Evolutionary conservation across 1,140 invertebrate species (phyloP).

Genomic region (Aphelenchoides fujianensis): DNA sequence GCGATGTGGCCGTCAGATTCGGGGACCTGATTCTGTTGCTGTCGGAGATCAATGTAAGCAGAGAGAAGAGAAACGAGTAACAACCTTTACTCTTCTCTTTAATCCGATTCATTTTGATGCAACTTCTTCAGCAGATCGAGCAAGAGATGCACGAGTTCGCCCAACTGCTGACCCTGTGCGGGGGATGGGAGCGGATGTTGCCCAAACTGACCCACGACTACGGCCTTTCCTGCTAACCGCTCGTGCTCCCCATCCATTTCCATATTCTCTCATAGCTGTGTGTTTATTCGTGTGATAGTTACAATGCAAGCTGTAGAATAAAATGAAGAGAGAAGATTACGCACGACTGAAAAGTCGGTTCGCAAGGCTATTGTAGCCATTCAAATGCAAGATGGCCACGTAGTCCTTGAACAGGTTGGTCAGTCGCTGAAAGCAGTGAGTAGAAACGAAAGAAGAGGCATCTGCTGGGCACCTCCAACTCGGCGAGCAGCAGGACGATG

Average conservation of each 20-base stretch:
- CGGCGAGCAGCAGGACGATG: neutral
- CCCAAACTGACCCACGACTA: neutral
- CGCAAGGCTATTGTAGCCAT: neutral
- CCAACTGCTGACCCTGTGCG: neutral
- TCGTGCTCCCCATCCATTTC: neutral
- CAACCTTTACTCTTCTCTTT: neutral
- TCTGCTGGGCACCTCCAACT: slow-evolving; percentile 8
- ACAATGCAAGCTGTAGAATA: too few species aligned
- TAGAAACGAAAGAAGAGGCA: neutral
- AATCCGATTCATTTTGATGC: neutral
- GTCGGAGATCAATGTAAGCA: neutral
- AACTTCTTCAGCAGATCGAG: neutral
- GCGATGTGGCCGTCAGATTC: neutral
- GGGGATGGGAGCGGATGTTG: neutral
- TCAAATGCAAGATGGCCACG: neutral
- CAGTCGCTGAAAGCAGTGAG: neutral
- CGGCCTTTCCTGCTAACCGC: neutral
- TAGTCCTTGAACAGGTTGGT: neutral
- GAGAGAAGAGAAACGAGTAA: neutral
- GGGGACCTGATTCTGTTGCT: slow-evolving; percentile 2
- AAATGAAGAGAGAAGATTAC: too few species aligned
- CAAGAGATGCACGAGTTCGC: neutral
- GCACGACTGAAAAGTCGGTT: neutral
- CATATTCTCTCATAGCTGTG: too few species aligned
- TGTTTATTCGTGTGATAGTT: too few species aligned